phyloP scores from a whole-genome alignment of 2,888 invertebrate species.

The Hybos culiciformis region DNA sequence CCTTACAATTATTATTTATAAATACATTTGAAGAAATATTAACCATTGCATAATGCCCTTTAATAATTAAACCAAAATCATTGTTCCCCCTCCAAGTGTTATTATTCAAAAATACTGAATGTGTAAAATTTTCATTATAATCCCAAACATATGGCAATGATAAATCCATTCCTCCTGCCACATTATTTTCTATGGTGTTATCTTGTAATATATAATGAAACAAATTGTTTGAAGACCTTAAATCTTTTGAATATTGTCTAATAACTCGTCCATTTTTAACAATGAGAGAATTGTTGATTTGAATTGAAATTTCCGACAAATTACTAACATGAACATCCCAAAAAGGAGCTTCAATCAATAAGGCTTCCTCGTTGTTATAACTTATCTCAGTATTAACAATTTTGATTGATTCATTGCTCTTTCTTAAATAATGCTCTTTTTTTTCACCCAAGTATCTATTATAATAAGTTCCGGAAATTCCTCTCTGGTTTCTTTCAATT shows the following conservation, averaged over 20 bases:
- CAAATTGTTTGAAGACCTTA: slow-evolving; percentile 90
- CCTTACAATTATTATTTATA: slow-evolving; percentile 68
- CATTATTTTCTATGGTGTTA: slow-evolving; percentile 73
- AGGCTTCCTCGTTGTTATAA: slow-evolving; percentile 65
- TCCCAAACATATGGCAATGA: slow-evolving; percentile 90
- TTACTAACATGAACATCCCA: slow-evolving; percentile 78
- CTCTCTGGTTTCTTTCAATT: slow-evolving; percentile 68
- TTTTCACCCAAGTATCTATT: slow-evolving; percentile 75
- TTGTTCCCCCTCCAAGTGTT: slow-evolving; percentile 78
- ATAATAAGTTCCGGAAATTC: slow-evolving; percentile 72
- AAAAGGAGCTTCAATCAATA: slow-evolving; percentile 68
- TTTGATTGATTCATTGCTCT: slow-evolving; percentile 76
- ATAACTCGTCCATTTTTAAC: slow-evolving; percentile 80
- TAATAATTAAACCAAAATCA: slow-evolving; percentile 71
- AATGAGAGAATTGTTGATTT: slow-evolving; percentile 73
- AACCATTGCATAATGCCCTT: slow-evolving; percentile 84
- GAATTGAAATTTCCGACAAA: slow-evolving; percentile 79
- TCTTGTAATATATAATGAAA: slow-evolving; percentile 89
- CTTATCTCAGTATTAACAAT: slow-evolving; percentile 68
- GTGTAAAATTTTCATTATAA: slow-evolving; percentile 87
- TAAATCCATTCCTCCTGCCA: slow-evolving; percentile 74
- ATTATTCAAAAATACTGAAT: slow-evolving; percentile 75
- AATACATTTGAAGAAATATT: slow-evolving; percentile 79
- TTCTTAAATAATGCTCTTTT: slow-evolving; percentile 73
- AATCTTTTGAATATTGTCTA: slow-evolving; percentile 79